Base-by-base conservation (phyloP, 2,797 vertebrate species). In the Oreonectes daqikongensis region DNA sequence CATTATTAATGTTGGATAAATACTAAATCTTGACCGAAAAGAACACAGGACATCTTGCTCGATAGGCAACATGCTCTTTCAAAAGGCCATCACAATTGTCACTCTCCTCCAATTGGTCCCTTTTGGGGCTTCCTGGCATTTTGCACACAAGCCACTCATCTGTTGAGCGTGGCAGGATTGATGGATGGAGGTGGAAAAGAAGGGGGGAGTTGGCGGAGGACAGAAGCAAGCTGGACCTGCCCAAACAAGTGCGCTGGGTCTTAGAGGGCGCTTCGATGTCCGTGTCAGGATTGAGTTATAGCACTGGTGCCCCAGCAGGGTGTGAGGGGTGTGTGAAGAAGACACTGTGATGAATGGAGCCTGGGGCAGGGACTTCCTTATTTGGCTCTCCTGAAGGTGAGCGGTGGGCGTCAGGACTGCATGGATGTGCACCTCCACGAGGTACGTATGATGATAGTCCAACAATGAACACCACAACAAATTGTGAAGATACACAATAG, bases 231-330 rank as follows among this genome's bases (percentile, higher is more conserved):
- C 69, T 71, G 65, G 73, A 77, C 70, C 61, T 75, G 60, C 26
- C 60, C 28, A 44, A 79, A 75, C n/a, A 70, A 79, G 53, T 61
- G 59, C 44, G 65, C 28, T 12, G 53, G 65, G 32, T 75, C 48
- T 57, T 40, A 86, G 86, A 84, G 83, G 82, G 87, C 85, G 87
- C 84, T 84, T 91, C 80, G 86, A 92, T 83, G 86, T 59, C 81
- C 24, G 84, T 90, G 88, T 92, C 89, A 90, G 86, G 83, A 87
- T 87, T 91, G 91, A 93, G 87, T 90, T 90, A 92, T 91, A 90
- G 88, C 85, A 81, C 64, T 85, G 84, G 89, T 88, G 86, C 88
- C 91, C 87, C 87, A 89, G 83, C 87, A 80, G 82, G 75, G 83
- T 48, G 22, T 87, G 88, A 88, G 78, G 86, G 88, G 88, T 90